phyloP scores from a whole-genome alignment of 1,140 invertebrate genomes.

The Cecropterus lyciades region DNA sequence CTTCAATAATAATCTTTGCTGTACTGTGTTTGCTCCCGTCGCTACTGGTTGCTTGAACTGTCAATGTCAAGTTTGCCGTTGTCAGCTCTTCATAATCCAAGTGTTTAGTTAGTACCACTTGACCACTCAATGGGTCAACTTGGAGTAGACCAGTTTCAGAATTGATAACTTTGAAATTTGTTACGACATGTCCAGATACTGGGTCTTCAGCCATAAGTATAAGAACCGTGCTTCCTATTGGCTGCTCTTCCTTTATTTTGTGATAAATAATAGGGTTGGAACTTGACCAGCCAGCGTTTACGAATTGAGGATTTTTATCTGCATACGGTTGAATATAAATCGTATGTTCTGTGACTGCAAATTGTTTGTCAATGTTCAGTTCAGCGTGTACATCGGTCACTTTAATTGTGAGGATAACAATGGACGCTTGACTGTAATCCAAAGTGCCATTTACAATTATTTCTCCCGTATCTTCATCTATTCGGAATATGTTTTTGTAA shows the following conservation, averaged over 20 bases:
- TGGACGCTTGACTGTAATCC: slow-evolving; percentile 92
- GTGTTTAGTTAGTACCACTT: slow-evolving; percentile 88
- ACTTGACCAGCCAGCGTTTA: slow-evolving; percentile 87
- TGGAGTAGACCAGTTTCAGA: slow-evolving; percentile 83
- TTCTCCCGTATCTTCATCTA: slow-evolving; percentile 88
- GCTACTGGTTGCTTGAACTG: slow-evolving; percentile 89
- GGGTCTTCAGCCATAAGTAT: slow-evolving; percentile 90
- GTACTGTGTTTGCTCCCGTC: slow-evolving; percentile 88
- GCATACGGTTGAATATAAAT: slow-evolving; percentile 92
- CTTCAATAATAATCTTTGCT: slow-evolving; percentile 88
- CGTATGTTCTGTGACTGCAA: slow-evolving; percentile 88
- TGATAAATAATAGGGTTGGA: slow-evolving; percentile 88
- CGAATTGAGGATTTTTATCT: slow-evolving; percentile 92
- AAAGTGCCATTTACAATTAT: slow-evolving; percentile 89
- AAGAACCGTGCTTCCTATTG: slow-evolving; percentile 90
- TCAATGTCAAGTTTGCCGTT: slow-evolving; percentile 88
- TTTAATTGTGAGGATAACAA: slow-evolving; percentile 91
- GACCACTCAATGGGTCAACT: slow-evolving; percentile 88
- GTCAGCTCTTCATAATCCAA: slow-evolving; percentile 90
- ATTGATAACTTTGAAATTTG: slow-evolving; percentile 85
- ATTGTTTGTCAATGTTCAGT: slow-evolving; percentile 87
- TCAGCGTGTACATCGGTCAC: slow-evolving; percentile 90
- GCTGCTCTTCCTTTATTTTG: slow-evolving; percentile 90
- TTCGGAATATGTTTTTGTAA: slow-evolving; percentile 88
- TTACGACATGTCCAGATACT: slow-evolving; percentile 86